phyloP scores from a whole-genome alignment of 2,888 invertebrate species.

The Perizoma flavofasciatum region DNA sequence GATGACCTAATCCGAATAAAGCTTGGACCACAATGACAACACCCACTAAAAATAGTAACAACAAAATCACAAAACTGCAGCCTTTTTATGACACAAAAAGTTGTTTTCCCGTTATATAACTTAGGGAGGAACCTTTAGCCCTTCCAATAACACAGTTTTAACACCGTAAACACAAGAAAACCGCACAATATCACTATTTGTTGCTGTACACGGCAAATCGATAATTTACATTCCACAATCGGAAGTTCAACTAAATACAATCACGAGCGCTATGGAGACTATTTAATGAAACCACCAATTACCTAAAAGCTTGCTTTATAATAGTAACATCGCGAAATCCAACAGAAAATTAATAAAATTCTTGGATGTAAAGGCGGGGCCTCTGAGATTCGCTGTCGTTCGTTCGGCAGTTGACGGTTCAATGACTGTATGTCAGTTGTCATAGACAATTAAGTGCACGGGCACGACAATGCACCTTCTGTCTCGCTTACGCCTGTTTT shows the following conservation, averaged over 20 bases:
- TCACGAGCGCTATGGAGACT: not conserved
- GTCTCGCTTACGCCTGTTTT: constrained; percentile 26
- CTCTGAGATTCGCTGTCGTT: constrained; percentile 72
- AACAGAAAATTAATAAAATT: constrained; percentile 69
- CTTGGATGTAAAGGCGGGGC: constrained; percentile 77
- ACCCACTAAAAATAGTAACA: constrained; percentile 86
- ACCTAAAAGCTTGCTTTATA: constrained; percentile 70
- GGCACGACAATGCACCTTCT: constrained; percentile 26
- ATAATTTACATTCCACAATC: constrained; percentile 61
- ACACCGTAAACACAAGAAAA: constrained; percentile 54
- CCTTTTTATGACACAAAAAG: constrained; percentile 59
- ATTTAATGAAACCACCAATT: constrained; percentile 46
- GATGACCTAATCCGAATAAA: constrained; percentile 82
- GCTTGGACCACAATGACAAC: constrained; percentile 80
- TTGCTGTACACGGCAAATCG: constrained; percentile 68
- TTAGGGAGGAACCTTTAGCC: constrained; percentile 44
- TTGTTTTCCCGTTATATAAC: constrained; percentile 42
- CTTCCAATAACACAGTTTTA: constrained; percentile 51
- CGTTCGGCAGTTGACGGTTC: constrained; percentile 75
- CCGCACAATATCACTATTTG: constrained; percentile 64
- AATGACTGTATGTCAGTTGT: constrained; percentile 52
- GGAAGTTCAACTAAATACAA: constrained; percentile 11
- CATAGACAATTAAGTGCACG: constrained; percentile 54
- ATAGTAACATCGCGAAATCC: constrained; percentile 74
- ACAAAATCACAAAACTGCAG: constrained; percentile 63